These are phyloP conservation scores for Cirrhinus molitorella DNA, from an alignment of 2,797 vertebrate genomes.

Conservation along the genomic window DNA sequence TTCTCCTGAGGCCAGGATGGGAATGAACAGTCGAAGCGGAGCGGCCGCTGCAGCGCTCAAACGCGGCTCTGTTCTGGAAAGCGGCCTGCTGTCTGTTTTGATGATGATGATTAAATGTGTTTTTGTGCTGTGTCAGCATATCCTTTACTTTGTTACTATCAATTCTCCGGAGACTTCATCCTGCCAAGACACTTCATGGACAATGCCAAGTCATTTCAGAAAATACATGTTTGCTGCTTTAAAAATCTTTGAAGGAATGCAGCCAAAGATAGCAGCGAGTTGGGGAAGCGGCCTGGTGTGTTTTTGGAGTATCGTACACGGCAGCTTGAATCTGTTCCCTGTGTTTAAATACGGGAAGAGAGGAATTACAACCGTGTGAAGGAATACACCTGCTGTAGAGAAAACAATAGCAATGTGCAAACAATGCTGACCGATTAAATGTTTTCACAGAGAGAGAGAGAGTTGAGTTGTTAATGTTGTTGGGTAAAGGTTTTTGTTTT, in stretches of 20 bases:
- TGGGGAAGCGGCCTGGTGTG: constrained; percentile 47
- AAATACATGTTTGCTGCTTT: constrained; percentile 74
- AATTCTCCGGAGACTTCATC: constrained; percentile 83
- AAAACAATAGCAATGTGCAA: neutral
- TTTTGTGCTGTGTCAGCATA: constrained; percentile 89
- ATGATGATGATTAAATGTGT: constrained; percentile 82
- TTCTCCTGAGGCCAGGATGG: constrained; percentile 77
- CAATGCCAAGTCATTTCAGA: constrained; percentile 85
- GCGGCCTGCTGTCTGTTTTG: constrained; percentile 73
- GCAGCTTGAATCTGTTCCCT: constrained; percentile 25
- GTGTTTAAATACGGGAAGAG: constrained; percentile 38
- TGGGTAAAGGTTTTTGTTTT: neutral
- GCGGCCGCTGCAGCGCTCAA: constrained; percentile 68
- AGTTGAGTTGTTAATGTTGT: neutral
- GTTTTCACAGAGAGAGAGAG: neutral
- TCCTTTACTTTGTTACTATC: constrained; percentile 85
- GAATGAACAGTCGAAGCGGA: constrained; percentile 63
- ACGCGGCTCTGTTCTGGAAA: constrained; percentile 71
- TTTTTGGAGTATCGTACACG: constrained; percentile 43
- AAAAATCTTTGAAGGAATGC: constrained; percentile 56
- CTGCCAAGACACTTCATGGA: constrained; percentile 85
- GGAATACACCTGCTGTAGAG: constrained; percentile 34
- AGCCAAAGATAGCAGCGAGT: constrained; percentile 61
- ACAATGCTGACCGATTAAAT: neutral
- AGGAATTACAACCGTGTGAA: constrained; percentile 24